These are phyloP conservation scores for Calidris pugnax DNA, from an alignment of 2,113 vertebrate species.

Conservation along the genomic window DNA sequence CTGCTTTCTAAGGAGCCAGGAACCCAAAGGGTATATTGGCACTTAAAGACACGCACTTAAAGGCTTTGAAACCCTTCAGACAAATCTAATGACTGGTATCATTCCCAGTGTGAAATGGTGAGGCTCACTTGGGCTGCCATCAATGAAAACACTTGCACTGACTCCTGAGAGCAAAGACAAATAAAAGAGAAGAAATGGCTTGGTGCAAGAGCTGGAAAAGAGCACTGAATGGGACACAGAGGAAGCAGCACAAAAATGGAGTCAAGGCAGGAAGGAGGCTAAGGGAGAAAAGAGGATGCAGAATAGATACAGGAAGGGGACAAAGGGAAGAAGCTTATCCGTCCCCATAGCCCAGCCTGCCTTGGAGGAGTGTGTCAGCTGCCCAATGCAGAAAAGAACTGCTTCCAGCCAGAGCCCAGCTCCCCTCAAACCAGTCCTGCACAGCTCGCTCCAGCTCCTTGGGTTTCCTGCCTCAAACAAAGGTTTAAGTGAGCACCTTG, in stretches of 20 bases:
- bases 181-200: not conserved
- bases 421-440: not conserved
- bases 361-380: not conserved
- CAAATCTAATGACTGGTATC: not conserved
- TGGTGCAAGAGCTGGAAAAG: not conserved
- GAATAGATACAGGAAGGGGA: not conserved
- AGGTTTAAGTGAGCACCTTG: not conserved
- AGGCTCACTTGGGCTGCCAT: not conserved
- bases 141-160: not conserved
- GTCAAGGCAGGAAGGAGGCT: not conserved
- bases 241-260: not conserved
- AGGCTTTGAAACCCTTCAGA: not conserved
- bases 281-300: not conserved
- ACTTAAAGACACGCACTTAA: not conserved
- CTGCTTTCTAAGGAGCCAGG: not conserved
- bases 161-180: not conserved
- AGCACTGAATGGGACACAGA: not conserved
- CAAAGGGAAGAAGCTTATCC: not conserved
- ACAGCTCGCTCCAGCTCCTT: not conserved
- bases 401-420: not conserved
- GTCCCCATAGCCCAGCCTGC: not conserved
- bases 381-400: not conserved
- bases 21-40: not conserved
- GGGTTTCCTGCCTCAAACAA: not conserved
- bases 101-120: not conserved